Conservation (phyloP, 2,888 invertebrate species). For the Drosophila dives region DNA sequence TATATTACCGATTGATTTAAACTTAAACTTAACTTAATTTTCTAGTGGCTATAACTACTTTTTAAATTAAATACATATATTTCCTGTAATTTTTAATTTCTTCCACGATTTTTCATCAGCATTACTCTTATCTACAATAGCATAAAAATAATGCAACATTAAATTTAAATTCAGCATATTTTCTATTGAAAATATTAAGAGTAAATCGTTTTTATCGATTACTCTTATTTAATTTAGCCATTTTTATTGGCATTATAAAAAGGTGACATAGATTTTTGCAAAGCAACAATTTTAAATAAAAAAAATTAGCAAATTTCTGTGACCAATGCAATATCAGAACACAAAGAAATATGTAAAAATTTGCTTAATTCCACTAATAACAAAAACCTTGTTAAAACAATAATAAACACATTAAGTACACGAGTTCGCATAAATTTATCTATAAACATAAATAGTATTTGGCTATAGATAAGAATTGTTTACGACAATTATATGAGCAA, state of each 20-base stretch:
- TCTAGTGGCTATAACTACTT: too few relatives aligned
- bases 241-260: neutral
- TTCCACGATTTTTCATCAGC: neutral
- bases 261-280: neutral
- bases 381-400: neutral
- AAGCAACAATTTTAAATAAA: neutral
- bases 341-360: neutral
- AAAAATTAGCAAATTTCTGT: neutral
- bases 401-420: neutral
- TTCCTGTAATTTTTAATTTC: too few relatives aligned
- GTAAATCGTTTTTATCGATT: neutral
- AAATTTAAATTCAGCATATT: neutral
- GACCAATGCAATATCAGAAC: neutral
- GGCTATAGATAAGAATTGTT: conserved; percentile 1
- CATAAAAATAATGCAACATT: neutral
- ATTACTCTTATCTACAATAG: too few relatives aligned
- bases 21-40: neutral
- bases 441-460: conserved; percentile 1
- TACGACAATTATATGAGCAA: neutral
- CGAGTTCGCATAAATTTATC: neutral
- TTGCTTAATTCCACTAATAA: neutral
- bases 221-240: neutral
- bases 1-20: neutral
- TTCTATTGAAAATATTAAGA: neutral
- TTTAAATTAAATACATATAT: too few relatives aligned